Percentiles rank a stretch among this genome's conserved stretches.
Conservation (phyloP, 2,113 vertebrate species). For the Panurus biarmicus region DNA sequence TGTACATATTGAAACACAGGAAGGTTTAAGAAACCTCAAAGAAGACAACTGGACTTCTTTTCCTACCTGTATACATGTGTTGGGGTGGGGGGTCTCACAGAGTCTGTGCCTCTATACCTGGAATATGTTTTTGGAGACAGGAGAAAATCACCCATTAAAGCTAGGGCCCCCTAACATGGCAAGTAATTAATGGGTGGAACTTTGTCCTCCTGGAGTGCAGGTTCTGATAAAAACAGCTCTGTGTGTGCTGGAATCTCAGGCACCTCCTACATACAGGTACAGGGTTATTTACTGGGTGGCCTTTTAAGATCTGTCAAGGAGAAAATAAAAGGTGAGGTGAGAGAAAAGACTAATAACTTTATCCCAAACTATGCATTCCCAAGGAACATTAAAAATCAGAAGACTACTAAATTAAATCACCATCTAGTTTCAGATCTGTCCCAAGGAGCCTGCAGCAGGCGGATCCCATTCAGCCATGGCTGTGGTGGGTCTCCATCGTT, state of each 20-base stretch:
- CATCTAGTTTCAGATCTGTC: not conserved
- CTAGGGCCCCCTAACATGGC: not conserved
- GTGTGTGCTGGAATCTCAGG: not conserved
- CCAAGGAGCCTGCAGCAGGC: not conserved
- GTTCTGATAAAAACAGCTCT: not conserved
- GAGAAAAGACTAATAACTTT: not conserved
- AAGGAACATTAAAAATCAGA: not conserved
- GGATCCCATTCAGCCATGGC: not conserved
- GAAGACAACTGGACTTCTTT: not conserved
- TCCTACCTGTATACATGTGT: no score
- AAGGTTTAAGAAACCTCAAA: not conserved
- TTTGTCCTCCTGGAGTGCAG: not conserved
- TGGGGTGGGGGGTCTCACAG: not conserved
- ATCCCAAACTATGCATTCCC: conserved; percentile 1
- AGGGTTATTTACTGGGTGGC: not conserved
- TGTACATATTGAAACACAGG: not conserved
- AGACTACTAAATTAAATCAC: not conserved
- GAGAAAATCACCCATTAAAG: not conserved
- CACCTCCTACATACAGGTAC: not conserved
- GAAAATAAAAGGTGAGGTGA: not conserved
- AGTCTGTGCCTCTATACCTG: not conserved
- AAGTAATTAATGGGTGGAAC: not conserved
- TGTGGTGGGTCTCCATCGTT: rapidly evolving
- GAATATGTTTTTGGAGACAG: not conserved
- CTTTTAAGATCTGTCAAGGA: conserved; percentile 7